Conservation (phyloP, 53 echinoderm and acorn worm genomes). For the Actinopyga echinites region DNA sequence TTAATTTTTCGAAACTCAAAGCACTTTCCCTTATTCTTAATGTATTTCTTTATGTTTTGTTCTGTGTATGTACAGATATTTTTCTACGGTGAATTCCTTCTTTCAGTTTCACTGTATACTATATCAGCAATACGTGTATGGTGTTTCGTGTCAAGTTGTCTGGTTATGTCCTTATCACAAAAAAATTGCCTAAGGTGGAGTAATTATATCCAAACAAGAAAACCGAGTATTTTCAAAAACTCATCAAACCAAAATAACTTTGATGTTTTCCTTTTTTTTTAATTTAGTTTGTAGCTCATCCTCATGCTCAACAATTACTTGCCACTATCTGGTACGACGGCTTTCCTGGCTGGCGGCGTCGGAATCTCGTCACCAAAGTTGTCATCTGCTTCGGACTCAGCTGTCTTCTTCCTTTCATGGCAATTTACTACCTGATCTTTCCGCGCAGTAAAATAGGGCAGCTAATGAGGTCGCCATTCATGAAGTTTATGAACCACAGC, state of each 20-base stretch:
- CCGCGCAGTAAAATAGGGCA: conserved; percentile 76
- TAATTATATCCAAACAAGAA: too few species aligned
- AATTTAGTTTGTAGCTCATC: conserved; percentile 87
- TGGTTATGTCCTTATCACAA: too few species aligned
- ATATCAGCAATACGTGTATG: too few species aligned
- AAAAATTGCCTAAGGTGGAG: too few species aligned
- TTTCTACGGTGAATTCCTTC: too few species aligned
- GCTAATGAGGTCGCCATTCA: conserved; percentile 89
- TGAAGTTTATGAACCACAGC: conserved; percentile 99
- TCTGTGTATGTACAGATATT: too few species aligned
- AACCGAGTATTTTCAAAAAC: too few species aligned
- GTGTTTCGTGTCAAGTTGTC: too few species aligned
- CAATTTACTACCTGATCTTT: conserved; percentile 86
- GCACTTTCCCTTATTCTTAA: too few species aligned
- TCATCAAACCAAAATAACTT: background rate
- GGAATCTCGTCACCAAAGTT: conserved; percentile 75
- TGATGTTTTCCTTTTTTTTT: background rate
- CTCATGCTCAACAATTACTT: conserved; percentile 90
- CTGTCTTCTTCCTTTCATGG: conserved; percentile 81
- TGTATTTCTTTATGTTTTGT: too few species aligned
- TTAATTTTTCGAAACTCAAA: too few species aligned
- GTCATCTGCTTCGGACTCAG: conserved; percentile 77
- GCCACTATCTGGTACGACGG: conserved; percentile 99
- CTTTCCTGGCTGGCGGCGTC: conserved; percentile 88
- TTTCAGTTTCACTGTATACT: too few species aligned